These are phyloP conservation scores for Danio albolineatus DNA, from an alignment of 2,797 vertebrate species.

Conservation along the genomic window DNA sequence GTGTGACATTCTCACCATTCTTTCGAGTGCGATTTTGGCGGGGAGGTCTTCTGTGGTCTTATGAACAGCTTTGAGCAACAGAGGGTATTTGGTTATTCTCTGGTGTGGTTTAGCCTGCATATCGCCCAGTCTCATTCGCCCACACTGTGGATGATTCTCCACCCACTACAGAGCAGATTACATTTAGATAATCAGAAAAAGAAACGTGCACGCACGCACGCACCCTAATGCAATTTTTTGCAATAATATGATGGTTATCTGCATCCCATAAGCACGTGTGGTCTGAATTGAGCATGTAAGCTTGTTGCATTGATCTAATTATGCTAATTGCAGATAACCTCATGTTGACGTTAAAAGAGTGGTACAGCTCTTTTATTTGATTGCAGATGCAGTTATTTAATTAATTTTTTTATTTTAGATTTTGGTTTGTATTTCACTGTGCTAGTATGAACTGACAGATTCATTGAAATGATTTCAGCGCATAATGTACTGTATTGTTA, in stretches of 20 bases:
- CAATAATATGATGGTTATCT: neutral
- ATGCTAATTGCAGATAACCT: no score
- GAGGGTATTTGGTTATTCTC: conserved; percentile 88
- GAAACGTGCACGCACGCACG: neutral
- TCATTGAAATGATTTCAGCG: neutral
- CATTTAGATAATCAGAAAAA: neutral
- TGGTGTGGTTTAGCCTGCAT: conserved; percentile 88
- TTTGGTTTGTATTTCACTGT: neutral
- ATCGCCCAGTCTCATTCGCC: conserved; percentile 83
- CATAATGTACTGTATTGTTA: neutral
- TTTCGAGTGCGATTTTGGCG: conserved; percentile 67
- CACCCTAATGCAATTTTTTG: neutral
- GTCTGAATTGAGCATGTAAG: neutral
- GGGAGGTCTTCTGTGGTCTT: conserved; percentile 74
- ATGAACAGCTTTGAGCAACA: conserved; percentile 83
- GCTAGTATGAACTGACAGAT: neutral
- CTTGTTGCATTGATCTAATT: neutral
- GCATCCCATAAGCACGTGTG: neutral
- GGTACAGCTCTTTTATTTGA: neutral
- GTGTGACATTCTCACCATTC: conserved; percentile 75
- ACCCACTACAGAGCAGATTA: conserved; percentile 79
- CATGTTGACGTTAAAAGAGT: neutral
- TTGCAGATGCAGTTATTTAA: neutral
- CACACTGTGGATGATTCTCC: conserved; percentile 81
- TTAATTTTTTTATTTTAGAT: neutral